Base-by-base conservation (phyloP, 1,140 invertebrate genomes). In the Lepidurus arcticus region DNA sequence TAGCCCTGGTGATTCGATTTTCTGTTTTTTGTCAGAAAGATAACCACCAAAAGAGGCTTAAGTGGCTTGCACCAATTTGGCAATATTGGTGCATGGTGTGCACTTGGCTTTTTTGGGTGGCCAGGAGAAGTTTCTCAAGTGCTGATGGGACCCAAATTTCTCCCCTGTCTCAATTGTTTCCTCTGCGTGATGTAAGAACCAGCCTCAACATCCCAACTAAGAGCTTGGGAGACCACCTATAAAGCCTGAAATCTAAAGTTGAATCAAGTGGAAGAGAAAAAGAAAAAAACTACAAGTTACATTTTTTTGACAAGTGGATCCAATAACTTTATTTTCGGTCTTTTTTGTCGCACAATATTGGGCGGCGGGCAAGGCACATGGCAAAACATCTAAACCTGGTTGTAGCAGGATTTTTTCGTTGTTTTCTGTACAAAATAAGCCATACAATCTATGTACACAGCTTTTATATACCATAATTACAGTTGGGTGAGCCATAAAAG, bases 381-480 rank as follows among this genome's bases (percentile, higher is more conserved):
- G 53, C 53, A 65, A 65, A 65, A 65, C 8, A 21, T 65, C 53
- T 65, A 65, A 65, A 65, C 53, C 53, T 65, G 53, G 53, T 65
- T 65, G 16, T 65, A 7, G 16, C 53, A 65, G 53, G 53, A 65
- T 65, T 65, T 65, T 65, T 65, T 65, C 53, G 53, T 65, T 65
- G 53, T 65, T 65, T 65, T 65, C 53, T 65, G 53, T 65, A 65
- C 53, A 65, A 65, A 65, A 65, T 65, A 65, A 34, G 53, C 53
- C 53, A 65, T 65, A 65, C 53, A 65, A 65, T 65, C 53, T 65
- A 65, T 65, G 53, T 65, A 65, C 53, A 65, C 53, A 65, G 53
- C 53, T 65, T 65, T 65, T 65, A 65, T 65, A 65, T 65, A 65
- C 53, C 53, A 65, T 65, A 65, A 65, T 65, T 65, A 65, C 53